phyloP scores from a whole-genome alignment of 1,140 invertebrate genomes.

The Aphis craccivora region DNA sequence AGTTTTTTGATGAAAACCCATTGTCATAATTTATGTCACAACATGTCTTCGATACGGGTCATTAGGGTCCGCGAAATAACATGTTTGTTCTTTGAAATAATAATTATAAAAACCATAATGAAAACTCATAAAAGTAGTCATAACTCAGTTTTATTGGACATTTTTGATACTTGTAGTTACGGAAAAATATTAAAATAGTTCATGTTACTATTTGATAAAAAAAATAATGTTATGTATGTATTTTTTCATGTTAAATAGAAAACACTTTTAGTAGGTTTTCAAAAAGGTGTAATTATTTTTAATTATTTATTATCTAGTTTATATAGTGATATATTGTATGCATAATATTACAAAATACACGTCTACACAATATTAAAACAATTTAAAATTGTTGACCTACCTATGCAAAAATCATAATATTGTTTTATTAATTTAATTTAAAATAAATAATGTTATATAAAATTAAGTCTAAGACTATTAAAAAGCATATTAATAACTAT shows the following conservation, averaged over 20 bases:
- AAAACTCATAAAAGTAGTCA: conserved; percentile 1
- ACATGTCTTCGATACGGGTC: conserved; percentile 24
- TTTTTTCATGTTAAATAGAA: conserved; percentile 28
- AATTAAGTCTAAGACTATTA: no score
- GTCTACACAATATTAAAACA: background rate
- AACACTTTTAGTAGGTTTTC: background rate
- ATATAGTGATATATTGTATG: background rate
- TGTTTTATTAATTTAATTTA: background rate
- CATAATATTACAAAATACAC: background rate
- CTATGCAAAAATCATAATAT: background rate
- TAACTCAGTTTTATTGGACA: conserved; percentile 30
- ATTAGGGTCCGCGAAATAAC: conserved; percentile 11
- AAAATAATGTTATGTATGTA: conserved; percentile 14
- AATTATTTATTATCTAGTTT: conserved; percentile 30
- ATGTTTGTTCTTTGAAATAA: conserved; percentile 27
- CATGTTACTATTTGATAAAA: background rate
- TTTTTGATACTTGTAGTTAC: conserved; percentile 19
- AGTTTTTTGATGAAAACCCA: conserved; percentile 12
- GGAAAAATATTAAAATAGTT: background rate
- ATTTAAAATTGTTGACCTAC: background rate
- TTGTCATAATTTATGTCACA: conserved; percentile 31
- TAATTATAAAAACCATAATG: conserved; percentile 31
- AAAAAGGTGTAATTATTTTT: conserved; percentile 25
- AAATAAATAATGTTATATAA: no score
- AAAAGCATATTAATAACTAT: no score